These are phyloP conservation scores for Leptopilina syphax DNA, from an alignment of 2,888 invertebrate species.

Conservation along the genomic window DNA sequence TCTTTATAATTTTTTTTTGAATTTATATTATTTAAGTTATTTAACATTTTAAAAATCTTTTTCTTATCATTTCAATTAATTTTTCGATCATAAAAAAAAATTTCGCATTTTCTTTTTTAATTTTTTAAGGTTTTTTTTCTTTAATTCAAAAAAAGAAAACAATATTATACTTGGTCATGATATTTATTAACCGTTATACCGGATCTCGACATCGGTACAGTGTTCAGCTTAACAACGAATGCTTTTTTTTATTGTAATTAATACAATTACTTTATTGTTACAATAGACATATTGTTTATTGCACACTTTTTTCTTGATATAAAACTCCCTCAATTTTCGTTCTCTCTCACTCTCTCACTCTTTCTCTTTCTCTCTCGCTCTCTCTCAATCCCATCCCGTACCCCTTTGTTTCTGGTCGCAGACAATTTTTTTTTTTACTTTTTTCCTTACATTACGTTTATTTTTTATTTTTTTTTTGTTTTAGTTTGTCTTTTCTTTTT, in stretches of 20 bases:
- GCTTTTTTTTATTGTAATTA: constrained; percentile 65
- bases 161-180: constrained; percentile 65
- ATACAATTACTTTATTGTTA: constrained; percentile 72
- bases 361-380: constrained; percentile 46
- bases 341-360: too few relatives aligned
- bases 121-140: too few relatives aligned
- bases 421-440: constrained; percentile 40
- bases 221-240: constrained; percentile 70
- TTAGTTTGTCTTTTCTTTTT: not conserved
- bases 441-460: not conserved
- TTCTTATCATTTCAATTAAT: too few relatives aligned
- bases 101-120: too few relatives aligned
- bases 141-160: too few relatives aligned
- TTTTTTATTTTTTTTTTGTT: constrained; percentile 35
- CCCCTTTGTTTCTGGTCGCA: constrained; percentile 38
- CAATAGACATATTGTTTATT: constrained; percentile 73
- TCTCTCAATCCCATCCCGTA: not conserved
- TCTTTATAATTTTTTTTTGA: too few relatives aligned
- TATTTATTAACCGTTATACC: constrained; percentile 71
- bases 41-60: too few relatives aligned
- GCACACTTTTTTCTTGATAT: constrained; percentile 72
- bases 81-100: too few relatives aligned
- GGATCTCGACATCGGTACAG: constrained; percentile 66
- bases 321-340: constrained; percentile 67
- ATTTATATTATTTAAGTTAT: too few relatives aligned